Conservation (phyloP, 53 echinoderm and acorn worm genomes). For the Mesocentrotus franciscanus region DNA sequence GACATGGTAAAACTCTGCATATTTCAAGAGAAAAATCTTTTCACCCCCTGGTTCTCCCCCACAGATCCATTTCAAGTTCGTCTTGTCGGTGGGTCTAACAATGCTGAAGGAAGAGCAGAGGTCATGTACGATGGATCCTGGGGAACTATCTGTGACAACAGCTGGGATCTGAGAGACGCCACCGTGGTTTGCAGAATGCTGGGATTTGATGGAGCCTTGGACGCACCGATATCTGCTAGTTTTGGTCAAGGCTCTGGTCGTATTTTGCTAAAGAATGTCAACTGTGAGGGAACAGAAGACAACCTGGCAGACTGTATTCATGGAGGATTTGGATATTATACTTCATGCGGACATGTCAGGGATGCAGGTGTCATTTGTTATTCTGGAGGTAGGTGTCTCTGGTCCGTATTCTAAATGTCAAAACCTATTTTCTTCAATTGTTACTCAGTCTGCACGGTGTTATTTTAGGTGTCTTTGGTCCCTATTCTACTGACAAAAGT, state of each 20-base stretch:
- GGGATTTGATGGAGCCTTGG: background rate
- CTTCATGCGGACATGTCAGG: background rate
- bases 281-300: constrained; percentile 48
- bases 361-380: constrained; percentile 25
- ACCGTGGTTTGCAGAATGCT: constrained; percentile 5
- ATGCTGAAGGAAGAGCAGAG: constrained; percentile 32
- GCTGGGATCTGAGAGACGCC: background rate
- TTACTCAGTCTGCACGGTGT: no score
- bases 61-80: constrained; percentile 12
- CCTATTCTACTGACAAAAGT: background rate
- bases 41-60: background rate
- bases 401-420: background rate
- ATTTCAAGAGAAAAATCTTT: no score
- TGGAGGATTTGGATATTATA: background rate
- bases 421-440: no score
- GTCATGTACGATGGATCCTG: background rate
- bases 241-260: constrained; percentile 56
- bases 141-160: background rate
- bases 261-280: background rate
- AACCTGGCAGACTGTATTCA: constrained; percentile 4
- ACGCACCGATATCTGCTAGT: background rate
- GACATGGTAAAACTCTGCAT: no score
- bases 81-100: background rate
- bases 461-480: background rate
- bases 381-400: background rate